Conservation (phyloP, 2,888 invertebrate genomes). For the Orthosia gracilis region DNA sequence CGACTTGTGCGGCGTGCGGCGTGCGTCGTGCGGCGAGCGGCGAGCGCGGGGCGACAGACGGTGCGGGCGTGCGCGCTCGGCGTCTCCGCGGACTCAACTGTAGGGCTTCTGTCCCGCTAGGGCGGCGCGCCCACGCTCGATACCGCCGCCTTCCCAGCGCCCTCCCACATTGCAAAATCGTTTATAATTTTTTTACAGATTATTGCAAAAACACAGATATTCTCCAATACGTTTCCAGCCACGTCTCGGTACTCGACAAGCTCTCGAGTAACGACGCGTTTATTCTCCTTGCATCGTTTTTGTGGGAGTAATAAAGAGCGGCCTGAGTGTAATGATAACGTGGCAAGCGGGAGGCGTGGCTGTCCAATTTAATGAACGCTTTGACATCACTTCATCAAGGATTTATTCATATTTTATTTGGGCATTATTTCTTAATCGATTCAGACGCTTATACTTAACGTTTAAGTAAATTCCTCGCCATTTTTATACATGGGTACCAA, state of each 20-base stretch:
- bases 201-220: slow-evolving; percentile 72
- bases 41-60: slow-evolving; percentile 62
- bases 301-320: slow-evolving; percentile 52
- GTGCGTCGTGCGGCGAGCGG: slow-evolving; percentile 60
- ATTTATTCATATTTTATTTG: slow-evolving; percentile 61
- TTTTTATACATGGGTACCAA: background rate
- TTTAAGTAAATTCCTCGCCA: slow-evolving; percentile 1
- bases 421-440: slow-evolving; percentile 48
- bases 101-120: slow-evolving; percentile 87
- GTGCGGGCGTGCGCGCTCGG: slow-evolving; percentile 79
- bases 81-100: slow-evolving; percentile 83
- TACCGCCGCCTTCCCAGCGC: slow-evolving; percentile 88
- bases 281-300: slow-evolving; percentile 29
- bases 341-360: slow-evolving; percentile 68
- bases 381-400: slow-evolving; percentile 62
- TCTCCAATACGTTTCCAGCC: slow-evolving; percentile 46
- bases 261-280: slow-evolving; percentile 22
- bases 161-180: slow-evolving; percentile 89
- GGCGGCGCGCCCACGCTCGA: slow-evolving; percentile 90
- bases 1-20: slow-evolving; percentile 52
- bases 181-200: slow-evolving; percentile 81
- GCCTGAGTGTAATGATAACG: slow-evolving; percentile 62
- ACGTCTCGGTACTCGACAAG: slow-evolving; percentile 37
- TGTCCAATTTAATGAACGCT: slow-evolving; percentile 60
- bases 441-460: slow-evolving; percentile 15